Evolutionary conservation across 2,797 vertebrate genomes (phyloP).

Genomic region (Malacoraja senta): DNA sequence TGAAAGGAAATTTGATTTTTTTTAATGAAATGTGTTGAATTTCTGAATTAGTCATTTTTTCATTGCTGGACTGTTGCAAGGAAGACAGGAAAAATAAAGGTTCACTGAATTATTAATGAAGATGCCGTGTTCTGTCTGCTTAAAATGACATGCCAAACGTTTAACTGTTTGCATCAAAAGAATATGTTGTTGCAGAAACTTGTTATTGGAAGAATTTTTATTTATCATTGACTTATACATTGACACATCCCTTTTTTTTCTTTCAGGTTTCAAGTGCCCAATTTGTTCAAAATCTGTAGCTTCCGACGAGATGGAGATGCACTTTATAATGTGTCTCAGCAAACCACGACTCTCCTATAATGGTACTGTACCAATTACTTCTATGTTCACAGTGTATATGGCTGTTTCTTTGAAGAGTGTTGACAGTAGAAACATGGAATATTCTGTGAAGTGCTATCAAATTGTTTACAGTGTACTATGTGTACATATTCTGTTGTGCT

Average conservation of each 20-base stretch:
- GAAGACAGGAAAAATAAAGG: not conserved
- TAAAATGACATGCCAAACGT: not conserved
- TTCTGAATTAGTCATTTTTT: not conserved
- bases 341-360: constrained; percentile 98
- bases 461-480: too few species aligned
- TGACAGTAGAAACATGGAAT: not conserved
- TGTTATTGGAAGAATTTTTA: not conserved
- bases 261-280: constrained; percentile 94
- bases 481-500: too few species aligned
- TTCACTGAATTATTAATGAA: not conserved
- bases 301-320: constrained; percentile 97
- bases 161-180: not conserved
- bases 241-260: constrained; percentile 44
- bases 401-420: not conserved
- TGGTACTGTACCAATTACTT: constrained; percentile 56
- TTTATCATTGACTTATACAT: constrained; percentile 6
- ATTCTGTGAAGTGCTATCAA: not conserved
- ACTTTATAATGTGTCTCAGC: constrained; percentile 99
- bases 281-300: constrained; percentile 98
- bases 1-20: not conserved
- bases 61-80: not conserved
- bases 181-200: not conserved
- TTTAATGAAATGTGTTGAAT: not conserved
- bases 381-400: not conserved
- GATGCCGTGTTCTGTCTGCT: not conserved